Evolutionary conservation across 2,888 invertebrate species (phyloP).

Genomic region (Acronicta psi): DNA sequence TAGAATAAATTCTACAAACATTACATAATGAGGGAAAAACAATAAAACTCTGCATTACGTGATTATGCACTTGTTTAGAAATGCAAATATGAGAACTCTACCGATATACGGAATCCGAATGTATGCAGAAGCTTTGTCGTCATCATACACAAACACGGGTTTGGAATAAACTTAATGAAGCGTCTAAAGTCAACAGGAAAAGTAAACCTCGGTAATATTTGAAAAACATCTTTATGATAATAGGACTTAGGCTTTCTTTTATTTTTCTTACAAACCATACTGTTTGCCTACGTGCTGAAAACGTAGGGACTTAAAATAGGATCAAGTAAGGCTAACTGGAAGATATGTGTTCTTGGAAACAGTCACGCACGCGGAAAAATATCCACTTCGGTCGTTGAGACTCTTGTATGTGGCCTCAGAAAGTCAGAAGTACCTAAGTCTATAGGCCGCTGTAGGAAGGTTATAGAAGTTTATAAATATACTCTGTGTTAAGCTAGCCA

Average conservation of each 20-base stretch:
- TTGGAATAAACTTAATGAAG: constrained; percentile 79
- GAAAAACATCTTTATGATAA: constrained; percentile 71
- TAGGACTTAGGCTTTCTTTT: constrained; percentile 59
- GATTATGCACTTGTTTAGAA: constrained; percentile 38
- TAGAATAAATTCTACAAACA: constrained; percentile 35
- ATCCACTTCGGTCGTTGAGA: constrained; percentile 39
- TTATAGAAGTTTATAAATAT: background rate
- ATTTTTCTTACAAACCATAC: constrained; percentile 60
- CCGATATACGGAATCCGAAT: constrained; percentile 49
- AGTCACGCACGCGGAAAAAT: constrained; percentile 42
- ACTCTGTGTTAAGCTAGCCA: background rate
- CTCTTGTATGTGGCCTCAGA: constrained; percentile 33
- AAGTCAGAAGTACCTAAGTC: no score
- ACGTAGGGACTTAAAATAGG: constrained; percentile 41
- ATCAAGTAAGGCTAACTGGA: constrained; percentile 46
- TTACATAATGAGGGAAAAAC: constrained; percentile 19
- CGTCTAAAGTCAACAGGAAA: constrained; percentile 72
- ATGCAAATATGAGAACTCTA: constrained; percentile 42
- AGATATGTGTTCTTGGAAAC: constrained; percentile 43
- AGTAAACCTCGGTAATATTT: constrained; percentile 70
- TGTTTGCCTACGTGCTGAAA: constrained; percentile 53
- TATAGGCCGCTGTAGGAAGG: constrained; percentile 5
- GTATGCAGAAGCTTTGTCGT: constrained; percentile 59
- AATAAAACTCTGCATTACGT: constrained; percentile 36
- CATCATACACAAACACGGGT: constrained; percentile 67